A percentile compares a stretch with the other conserved stretches of the same genome.
These are phyloP conservation scores for Potamarius usumacintae DNA, from an alignment of 2,113 vertebrate genomes.

Conservation along the genomic window DNA sequence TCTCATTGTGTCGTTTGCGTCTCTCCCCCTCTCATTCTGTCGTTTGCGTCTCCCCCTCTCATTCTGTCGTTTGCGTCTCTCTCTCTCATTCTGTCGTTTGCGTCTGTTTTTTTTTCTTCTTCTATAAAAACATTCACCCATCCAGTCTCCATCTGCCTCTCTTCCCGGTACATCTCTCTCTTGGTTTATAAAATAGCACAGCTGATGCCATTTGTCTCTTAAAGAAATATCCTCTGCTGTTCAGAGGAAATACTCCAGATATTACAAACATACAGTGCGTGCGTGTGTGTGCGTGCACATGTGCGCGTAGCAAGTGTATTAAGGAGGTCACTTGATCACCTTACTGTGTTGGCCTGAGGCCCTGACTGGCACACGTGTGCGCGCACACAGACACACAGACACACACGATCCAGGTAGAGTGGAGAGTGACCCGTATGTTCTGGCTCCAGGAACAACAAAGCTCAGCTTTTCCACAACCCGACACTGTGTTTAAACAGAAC, in stretches of 20 bases:
- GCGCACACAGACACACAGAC: not conserved
- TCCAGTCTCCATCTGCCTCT: not conserved
- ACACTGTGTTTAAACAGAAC: constrained; percentile 5
- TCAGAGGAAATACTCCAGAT: constrained; percentile 25
- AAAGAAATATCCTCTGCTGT: constrained; percentile 8
- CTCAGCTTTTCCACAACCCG: constrained; percentile 26
- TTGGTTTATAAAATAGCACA: constrained; percentile 28
- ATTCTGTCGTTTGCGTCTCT: not conserved
- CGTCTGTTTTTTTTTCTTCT: not conserved
- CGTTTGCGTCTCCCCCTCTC: not conserved
- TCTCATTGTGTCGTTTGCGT: not conserved
- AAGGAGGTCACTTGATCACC: constrained; percentile 36
- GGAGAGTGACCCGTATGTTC: constrained; percentile 1
- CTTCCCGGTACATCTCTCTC: not conserved
- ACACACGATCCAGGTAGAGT: not conserved
- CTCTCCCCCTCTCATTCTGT: not conserved
- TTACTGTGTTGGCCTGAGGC: constrained; percentile 30
- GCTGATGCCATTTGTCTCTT: constrained; percentile 35
- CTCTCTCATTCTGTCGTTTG: not conserved
- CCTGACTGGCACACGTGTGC: not conserved
- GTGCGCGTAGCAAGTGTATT: constrained; percentile 15
- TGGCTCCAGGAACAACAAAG: not conserved
- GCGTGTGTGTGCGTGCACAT: not conserved
- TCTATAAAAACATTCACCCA: not conserved
- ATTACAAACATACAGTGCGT: not conserved